A percentile compares a stretch with the other conserved stretches of the same genome.
These are phyloP conservation scores for Idaea biselata DNA, from an alignment of 2,888 invertebrate species.

Conservation along the genomic window DNA sequence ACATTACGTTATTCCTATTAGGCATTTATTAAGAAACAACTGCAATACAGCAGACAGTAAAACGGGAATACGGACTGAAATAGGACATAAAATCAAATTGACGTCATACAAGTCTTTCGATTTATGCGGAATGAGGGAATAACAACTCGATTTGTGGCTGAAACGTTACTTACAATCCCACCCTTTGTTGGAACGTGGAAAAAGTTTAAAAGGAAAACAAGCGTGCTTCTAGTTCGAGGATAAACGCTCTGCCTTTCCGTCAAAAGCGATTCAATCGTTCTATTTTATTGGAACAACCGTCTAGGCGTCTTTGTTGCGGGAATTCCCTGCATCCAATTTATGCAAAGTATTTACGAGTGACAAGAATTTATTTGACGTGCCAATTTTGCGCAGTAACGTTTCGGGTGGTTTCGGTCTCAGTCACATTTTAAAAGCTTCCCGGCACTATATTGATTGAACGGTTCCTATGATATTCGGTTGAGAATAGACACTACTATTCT, in stretches of 20 bases:
- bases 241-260: constrained; percentile 56
- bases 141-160: constrained; percentile 46
- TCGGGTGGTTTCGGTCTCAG: constrained; percentile 39
- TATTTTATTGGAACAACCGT: constrained; percentile 69
- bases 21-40: constrained; percentile 21
- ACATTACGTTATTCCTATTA: constrained; percentile 11
- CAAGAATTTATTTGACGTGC: constrained; percentile 72
- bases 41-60: constrained; percentile 22
- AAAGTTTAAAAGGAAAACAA: constrained; percentile 46
- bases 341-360: constrained; percentile 76
- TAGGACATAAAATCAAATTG: constrained; percentile 35
- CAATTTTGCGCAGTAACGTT: constrained; percentile 57
- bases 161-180: constrained; percentile 37
- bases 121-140: constrained; percentile 44
- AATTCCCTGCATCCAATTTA: constrained; percentile 70
- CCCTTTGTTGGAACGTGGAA: constrained; percentile 28
- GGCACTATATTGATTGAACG: constrained; percentile 48
- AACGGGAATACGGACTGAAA: constrained; percentile 30
- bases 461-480: constrained; percentile 41
- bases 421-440: constrained; percentile 49
- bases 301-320: constrained; percentile 68
- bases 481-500: constrained; percentile 26
- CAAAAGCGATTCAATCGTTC: constrained; percentile 71
- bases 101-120: constrained; percentile 40
- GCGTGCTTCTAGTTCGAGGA: constrained; percentile 36